Evolutionary conservation across 2,888 invertebrate species (phyloP).

Genomic region (Noctua janthina): DNA sequence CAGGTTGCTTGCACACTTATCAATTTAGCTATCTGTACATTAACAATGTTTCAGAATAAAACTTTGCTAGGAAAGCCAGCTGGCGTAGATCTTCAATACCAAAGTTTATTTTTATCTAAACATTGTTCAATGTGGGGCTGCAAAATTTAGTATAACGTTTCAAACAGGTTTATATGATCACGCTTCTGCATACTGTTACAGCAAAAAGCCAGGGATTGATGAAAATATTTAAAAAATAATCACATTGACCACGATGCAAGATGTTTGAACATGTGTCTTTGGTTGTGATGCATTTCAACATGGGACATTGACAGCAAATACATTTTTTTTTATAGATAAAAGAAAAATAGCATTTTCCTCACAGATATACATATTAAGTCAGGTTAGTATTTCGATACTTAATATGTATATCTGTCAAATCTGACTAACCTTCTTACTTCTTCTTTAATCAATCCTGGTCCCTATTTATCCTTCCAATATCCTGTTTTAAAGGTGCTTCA

Average conservation of each 20-base stretch:
- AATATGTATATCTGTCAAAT: neutral
- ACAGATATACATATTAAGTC: too few relatives aligned
- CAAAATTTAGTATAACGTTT: neutral
- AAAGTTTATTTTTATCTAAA: neutral
- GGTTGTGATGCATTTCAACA: neutral
- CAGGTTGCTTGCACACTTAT: neutral
- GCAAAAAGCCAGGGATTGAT: constrained; percentile 49
- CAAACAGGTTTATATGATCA: constrained; percentile 37
- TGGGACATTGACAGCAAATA: neutral
- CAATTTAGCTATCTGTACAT: neutral
- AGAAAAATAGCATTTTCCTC: neutral
- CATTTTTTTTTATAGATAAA: too few relatives aligned
- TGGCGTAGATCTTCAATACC: neutral
- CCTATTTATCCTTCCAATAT: neutral
- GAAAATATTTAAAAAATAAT: neutral
- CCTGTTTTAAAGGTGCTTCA: neutral
- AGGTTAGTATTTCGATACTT: too few relatives aligned
- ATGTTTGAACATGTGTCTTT: constrained; percentile 36
- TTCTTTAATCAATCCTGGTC: neutral
- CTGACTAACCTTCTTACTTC: neutral
- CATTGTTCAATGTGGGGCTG: neutral
- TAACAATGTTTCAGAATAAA: neutral
- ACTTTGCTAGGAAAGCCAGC: neutral
- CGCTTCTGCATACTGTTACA: constrained; percentile 53
- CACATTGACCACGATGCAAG: neutral